Base-by-base conservation (phyloP, 53 echinoderm and acorn worm species). In the Glandiceps talaboti region DNA sequence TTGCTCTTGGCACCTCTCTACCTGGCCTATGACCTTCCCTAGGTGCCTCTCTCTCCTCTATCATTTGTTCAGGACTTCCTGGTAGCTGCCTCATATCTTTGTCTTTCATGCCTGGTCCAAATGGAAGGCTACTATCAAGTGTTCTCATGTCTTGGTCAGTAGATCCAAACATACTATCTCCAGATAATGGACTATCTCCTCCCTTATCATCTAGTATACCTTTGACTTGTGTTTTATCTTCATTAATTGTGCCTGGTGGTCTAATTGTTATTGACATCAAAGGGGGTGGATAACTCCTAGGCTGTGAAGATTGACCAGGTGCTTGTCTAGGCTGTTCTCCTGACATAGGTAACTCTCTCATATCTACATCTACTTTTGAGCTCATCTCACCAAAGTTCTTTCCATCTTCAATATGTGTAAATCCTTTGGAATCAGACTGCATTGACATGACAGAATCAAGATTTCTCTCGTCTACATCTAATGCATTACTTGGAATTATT, bases 161-260 rank as follows among this genome's bases (percentile, higher is more conserved):
- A 20, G 64, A 20, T 12, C 64, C 64, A 20, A 45, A 45, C 64
- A 45, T 45, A 45, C 64, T 45, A 20, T 74, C 73, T 29, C 33
- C 79, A 32, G 79, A 75, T n/a, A 29, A 30, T 32, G 85, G 84
- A 26, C 80, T 75, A 75, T 84, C 79, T 84, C 79, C 74, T 25
- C 79, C 74, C 1, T 32, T 32, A 20, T n/a, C 79, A 26, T 84
- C 84, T 84, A 32, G 73, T 45, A 80, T 80, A 79, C 1, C 80
- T 80, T 80, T 80, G 76, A 33, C 75, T 79, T 27, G 74, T 26
- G 6, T 76, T 76, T 26, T 73, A 77, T 79, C 84, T 77, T 28
- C 1, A 14, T 27, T 30, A 27, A 29, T 33, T 27, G 6, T 33
- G 75, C n/a, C 84, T 77, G 73, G 73, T 33, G 25, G 77, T 31